Base-by-base conservation (phyloP, 2,888 invertebrate species). In the Nemurella pictetii region DNA sequence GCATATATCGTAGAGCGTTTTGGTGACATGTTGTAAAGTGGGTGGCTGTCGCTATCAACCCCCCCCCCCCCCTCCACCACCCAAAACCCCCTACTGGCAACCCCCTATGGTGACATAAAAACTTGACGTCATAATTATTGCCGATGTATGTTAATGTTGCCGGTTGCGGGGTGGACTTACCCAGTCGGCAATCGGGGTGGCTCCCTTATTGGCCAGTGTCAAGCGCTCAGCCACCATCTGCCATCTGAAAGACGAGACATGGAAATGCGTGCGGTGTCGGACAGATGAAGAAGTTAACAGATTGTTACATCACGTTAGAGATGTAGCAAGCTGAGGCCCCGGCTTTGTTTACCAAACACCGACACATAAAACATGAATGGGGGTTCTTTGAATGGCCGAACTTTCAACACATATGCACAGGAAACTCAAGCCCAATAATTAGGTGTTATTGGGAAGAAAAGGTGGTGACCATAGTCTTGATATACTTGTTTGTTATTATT, bases 51-150 rank as follows among this genome's bases (percentile, higher is more conserved):
- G 55, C 55, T 55, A 7, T 28, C 29, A 75, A 4, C 75, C 75
- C 75, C 75, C 25, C 7, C 7, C 74, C 74, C 74, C 74, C 74
- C 74, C 74, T 4, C 74, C 74, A 25, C 78, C 80, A 9, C 7
- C 3, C 30, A 28, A 7, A 7, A 36, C 55, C 55, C 55, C 55
- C 7, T 36, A 36, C 55, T 36, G 55, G 75, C 75, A 27, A 75
- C 75, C 28, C 28, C 75, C 28, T 55, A 55, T 75, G 75, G 75
- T 75, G 75, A 81, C 32, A 35, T 81, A 81, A 81, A 30, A 35
- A 81, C 35, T 32, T 35, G 36, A 81, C 36, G 80, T 81, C 80
- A 81, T 81, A 81, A 81, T 81, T 81, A 81, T 81, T 81, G 80
- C 32, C 80, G 26, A 81, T 81, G 80, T 30, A 75, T 75, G 75